Evolutionary conservation across 2,888 invertebrate genomes (phyloP), one percentile per base, ranked within the genome.

Genomic region (Mythimna vitellina): DNA sequence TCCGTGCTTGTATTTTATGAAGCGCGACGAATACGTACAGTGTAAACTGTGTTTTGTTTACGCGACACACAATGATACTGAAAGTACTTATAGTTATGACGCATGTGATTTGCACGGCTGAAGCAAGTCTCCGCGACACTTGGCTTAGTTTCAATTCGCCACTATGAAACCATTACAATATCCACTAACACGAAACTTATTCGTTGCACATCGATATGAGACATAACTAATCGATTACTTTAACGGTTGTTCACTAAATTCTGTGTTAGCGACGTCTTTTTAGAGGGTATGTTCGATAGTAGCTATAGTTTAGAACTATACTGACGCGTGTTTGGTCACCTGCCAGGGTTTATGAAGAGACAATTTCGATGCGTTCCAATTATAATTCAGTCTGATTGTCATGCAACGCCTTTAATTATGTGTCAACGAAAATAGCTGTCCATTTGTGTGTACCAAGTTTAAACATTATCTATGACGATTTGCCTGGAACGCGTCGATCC

Each of bases 91-190:
- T 86, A 82, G 86, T 86, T 89, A 88, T 91, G 86, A 89, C 86
- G 87, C 84, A 80, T 89, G 83, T 87, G 88, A 90, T 90, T 92
- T 90, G 89, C 86, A 87, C 87, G 82, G 85, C 85, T 78, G 51
- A 85, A 22, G 29, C 46, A 54, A 61, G 87, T 88, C 88, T 87
- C 86, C 86, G 87, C 88, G 90, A 90, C 89, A 90, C 83, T 94
- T 94, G 95, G 95, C 94, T 89, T 83, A 84, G 91, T 88, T 92
- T 93, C 94, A 95, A 94, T 84, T 88, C 78, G 84, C 81, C 81
- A 86, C 84, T 86, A 86, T 83, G 80, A 89, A 89, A 90, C 81
- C 73, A 83, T 88, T 90, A 85, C 82, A 88, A 88, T 86, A 86
- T 87, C 70, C 86, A 84, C 85, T 84, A 87, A 86, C 82, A 83